phyloP scores from a whole-genome alignment of 2,113 vertebrate species.

The Crotalus horridus region DNA sequence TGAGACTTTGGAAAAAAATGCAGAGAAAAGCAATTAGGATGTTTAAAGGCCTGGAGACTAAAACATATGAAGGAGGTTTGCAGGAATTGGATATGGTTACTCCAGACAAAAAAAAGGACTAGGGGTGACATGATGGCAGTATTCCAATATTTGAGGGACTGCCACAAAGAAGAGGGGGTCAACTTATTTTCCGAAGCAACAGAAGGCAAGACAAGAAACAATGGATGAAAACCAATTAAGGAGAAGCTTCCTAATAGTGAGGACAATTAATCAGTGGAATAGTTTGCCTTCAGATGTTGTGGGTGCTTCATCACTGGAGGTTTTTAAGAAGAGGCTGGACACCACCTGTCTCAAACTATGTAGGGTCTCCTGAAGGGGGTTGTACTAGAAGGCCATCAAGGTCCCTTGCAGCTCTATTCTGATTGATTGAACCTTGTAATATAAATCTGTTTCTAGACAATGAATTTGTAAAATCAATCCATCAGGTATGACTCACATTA shows the following conservation, averaged over 20 bases:
- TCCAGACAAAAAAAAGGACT: background rate
- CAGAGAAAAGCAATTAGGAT: background rate
- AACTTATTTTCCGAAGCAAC: background rate
- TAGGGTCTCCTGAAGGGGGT: background rate
- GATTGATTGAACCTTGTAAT: background rate
- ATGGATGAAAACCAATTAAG: background rate
- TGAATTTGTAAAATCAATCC: background rate
- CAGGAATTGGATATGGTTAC: background rate
- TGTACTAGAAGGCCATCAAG: background rate
- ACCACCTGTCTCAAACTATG: background rate
- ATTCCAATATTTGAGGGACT: background rate
- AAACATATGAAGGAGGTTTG: background rate
- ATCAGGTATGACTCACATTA: background rate
- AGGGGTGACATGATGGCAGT: too few species aligned
- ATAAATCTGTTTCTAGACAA: background rate
- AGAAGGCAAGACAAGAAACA: background rate
- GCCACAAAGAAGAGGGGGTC: background rate
- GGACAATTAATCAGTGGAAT: background rate
- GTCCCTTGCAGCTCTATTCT: background rate
- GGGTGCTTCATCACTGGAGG: background rate
- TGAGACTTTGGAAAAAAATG: background rate
- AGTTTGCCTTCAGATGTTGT: background rate
- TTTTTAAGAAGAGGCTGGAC: background rate
- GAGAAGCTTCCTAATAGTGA: background rate
- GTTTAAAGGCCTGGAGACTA: background rate